Evolutionary conservation across 2,888 invertebrate species (phyloP), one percentile per base, ranked within the genome.

Genomic region (Gonocerus acuteangulatus): DNA sequence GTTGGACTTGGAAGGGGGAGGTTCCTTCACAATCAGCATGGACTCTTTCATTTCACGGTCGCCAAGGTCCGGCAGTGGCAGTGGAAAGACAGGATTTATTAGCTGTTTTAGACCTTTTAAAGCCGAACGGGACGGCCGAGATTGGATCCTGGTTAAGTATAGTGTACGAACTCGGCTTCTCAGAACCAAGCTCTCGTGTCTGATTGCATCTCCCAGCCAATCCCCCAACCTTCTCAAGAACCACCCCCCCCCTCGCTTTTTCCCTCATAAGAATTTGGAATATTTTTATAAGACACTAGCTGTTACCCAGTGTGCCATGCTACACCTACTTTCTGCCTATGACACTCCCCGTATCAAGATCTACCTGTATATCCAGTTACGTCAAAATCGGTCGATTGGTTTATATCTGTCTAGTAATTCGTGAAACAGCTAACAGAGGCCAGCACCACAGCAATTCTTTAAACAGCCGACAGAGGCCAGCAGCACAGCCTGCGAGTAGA

Each of bases 91-190:
- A 19, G 52, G 42, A 36, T 52, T 52, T 52, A 52, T 52, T 39
- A 52, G 18, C 52, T 52, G 52, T 39, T 51, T 51, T 51, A 51
- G 51, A 51, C 42, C 42, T 42, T 42, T 42, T 42, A 47, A 47
- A 47, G 18, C 47, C 19, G 18, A 9, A 47, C 7, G 47, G 52
- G 21, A 15, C 16, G 42, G 52, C 39, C 36, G 36, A 52, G 52
- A 52, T 52, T 52, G 52, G 52, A 52, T 52, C 52, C 52, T 42
- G 42, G 52, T 42, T 52, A 52, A 52, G 52, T 52, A 52, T 52
- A 52, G 52, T 39, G 52, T 52, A 52, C 15, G 36, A 52, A 42
- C 32, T 51, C 13, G 27, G n/a, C 13, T 51, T 51, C 51, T 51
- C 51, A 19, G 51, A 51, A 51, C 36, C 34, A 19, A 13, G 42